A percentile compares a stretch with the other conserved stretches of the same genome.
These are phyloP conservation scores for Bufo gargarizans DNA, from an alignment of 2,113 vertebrate species.

Conservation along the genomic window DNA sequence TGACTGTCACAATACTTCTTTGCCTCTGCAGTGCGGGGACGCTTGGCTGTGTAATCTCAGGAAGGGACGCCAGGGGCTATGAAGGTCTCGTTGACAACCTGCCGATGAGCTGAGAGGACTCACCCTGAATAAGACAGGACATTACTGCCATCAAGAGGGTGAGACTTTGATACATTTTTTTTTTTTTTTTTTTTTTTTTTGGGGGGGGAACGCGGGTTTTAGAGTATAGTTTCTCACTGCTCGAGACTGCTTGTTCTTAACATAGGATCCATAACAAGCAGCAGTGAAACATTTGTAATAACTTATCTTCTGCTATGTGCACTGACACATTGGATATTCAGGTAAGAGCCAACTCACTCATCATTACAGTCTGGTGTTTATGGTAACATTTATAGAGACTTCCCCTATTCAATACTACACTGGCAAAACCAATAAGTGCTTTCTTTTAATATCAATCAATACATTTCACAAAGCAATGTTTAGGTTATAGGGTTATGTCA, in stretches of 20 bases:
- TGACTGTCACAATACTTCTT: constrained; percentile 49
- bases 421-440: too few relatives aligned
- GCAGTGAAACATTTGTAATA: neutral
- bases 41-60: constrained; percentile 44
- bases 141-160: constrained; percentile 29
- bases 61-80: constrained; percentile 44
- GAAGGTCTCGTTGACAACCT: constrained; percentile 26
- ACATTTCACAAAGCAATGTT: neutral
- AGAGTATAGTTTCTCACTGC: neutral
- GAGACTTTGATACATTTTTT: constrained; percentile 23
- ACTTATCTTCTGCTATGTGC: neutral
- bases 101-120: constrained; percentile 23
- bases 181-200: neutral
- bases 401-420: too few relatives aligned
- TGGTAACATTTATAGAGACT: neutral
- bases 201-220: neutral
- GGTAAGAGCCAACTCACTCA: neutral
- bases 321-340: neutral
- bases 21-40: constrained; percentile 57
- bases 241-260: neutral
- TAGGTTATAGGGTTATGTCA: neutral
- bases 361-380: neutral
- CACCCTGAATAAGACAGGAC: constrained; percentile 32
- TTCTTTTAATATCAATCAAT: neutral
- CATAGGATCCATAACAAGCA: neutral